Conservation (phyloP, 2,797 vertebrate genomes). For the Danio choprae region DNA sequence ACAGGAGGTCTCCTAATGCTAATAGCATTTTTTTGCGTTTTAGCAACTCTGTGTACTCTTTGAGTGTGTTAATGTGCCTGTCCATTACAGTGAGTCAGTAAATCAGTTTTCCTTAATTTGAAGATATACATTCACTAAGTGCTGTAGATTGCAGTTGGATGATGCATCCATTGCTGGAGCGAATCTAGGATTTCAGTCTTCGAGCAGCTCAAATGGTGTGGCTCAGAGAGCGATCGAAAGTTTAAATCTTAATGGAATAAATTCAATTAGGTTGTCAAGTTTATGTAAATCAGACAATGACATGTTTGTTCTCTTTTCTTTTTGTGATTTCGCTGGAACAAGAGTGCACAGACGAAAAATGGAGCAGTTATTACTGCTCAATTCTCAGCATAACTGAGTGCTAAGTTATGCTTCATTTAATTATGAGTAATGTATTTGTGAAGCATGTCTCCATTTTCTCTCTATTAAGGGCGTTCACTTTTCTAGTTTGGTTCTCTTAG, state of each 20-base stretch:
- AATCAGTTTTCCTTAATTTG: slow-evolving; percentile 51
- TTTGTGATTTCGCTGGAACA: neutral
- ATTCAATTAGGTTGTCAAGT: slow-evolving; percentile 1
- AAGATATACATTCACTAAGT: slow-evolving; percentile 46
- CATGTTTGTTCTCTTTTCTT: neutral
- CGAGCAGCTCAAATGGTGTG: slow-evolving; percentile 4
- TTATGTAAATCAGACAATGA: neutral
- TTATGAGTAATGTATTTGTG: neutral
- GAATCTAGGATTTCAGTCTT: slow-evolving; percentile 26
- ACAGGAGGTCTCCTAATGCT: slow-evolving; percentile 63
- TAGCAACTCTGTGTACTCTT: slow-evolving; percentile 44
- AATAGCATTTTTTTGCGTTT: slow-evolving; percentile 56
- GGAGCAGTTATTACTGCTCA: neutral
- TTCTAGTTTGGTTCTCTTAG: too few relatives aligned
- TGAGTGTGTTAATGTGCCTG: slow-evolving; percentile 53
- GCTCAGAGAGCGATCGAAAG: neutral
- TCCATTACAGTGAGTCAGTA: slow-evolving; percentile 41
- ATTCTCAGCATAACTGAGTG: neutral
- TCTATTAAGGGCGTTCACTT: neutral
- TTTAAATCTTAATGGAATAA: slow-evolving; percentile 1
- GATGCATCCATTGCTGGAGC: slow-evolving; percentile 16
- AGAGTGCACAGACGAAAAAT: too few relatives aligned
- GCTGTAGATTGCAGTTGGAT: slow-evolving; percentile 29
- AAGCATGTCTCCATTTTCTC: neutral
- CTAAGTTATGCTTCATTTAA: neutral